Base-by-base conservation (phyloP, 2,888 invertebrate species). In the Oligia fasciuncula region DNA sequence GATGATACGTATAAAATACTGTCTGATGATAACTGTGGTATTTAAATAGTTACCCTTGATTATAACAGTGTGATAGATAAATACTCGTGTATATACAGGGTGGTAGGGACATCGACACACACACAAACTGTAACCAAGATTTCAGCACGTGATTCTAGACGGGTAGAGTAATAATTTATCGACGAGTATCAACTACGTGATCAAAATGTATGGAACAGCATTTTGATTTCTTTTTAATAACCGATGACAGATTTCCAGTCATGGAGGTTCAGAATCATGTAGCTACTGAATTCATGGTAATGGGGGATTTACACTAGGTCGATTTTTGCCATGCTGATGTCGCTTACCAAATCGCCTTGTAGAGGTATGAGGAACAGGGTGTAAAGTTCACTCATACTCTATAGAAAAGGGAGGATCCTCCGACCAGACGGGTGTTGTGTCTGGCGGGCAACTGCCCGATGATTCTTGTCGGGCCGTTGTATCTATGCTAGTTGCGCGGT, bases 81-180 rank as follows among this genome's bases (percentile, higher is more conserved):
- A 29, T 76, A 76, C 60, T 79, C 51, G 43, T 40, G 35, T 51
- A 1, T 83, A n/a, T 1, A n/a, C 23, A 60, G 1, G n/a, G 13
- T n/a, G 11, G n/a, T 4, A 60, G 4, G 8, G 23, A 4, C 11
- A n/a, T 13, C 11, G n/a, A n/a, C 4, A 1, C 4, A n/a, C 4
- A 1, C 4, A 60, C 4, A 13, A n/a, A 60, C 57, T 4, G n/a
- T 4, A n/a, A 60, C 11, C 0, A 60, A 4, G n/a, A 60, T 4
- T n/a, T 60, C 11, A n/a, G n/a, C 11, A 60, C n/a, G 13, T 60
- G 0, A 4, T 60, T n/a, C 11, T 11, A n/a, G 49, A 49, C 23
- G 40, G 40, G 5, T n/a, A 60, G 57, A 4, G 11, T 1, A 49
- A 49, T 49, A 14, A 49, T 14, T 49, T 49, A 49, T 49, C 14